Base-by-base conservation (phyloP, 1,140 invertebrate species). In the Steinernema feltiae region DNA sequence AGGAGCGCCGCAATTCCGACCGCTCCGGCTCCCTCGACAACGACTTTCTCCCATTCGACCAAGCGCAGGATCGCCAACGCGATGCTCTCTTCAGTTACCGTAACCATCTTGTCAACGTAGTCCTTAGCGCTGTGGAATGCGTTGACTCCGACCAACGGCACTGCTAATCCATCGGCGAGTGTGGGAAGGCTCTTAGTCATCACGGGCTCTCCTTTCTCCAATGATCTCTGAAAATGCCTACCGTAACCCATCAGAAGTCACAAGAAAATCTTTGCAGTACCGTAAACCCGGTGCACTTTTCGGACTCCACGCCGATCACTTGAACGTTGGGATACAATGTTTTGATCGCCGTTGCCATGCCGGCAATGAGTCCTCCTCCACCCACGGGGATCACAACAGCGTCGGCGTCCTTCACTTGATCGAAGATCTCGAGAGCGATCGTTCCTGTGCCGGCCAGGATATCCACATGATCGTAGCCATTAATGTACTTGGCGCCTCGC, bases 381-480 rank as follows among this genome's bases (percentile, higher is more conserved):
- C 94, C 93, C 0, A 94, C 91, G 0, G 93, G 93, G 3, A 96
- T 90, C 15, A 89, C 80, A 75, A 88, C 85, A 18, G 88, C 88
- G 79, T 89, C 88, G 2, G 88, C 46, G 48, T 82, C 46, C 17
- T 75, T 31, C 1, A 81, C 70, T 3, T 89, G 86, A 86, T 95
- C 92, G 0, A 94, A 84, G 70, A 95, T 94, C 87, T 96, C 94
- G 77, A 95, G 84, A 0, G 93, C 94, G 79, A 94, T 90, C 0
- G 93, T 95, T 2, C 94, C 94, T 87, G 94, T 93, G 0, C 94
- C 94, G 1, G 93, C 93, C 87, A 96, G 91, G 69, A 95, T 94
- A 81, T 94, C 90, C 0, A 93, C 93, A 87, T 95, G 93, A 87
- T 95, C 94, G 84, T 81, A 82, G 1, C 81, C 81, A 70, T 82